Evolutionary conservation across 1,140 invertebrate species (phyloP), one percentile per base, ranked within the genome.

Genomic region (Halesus radiatus): DNA sequence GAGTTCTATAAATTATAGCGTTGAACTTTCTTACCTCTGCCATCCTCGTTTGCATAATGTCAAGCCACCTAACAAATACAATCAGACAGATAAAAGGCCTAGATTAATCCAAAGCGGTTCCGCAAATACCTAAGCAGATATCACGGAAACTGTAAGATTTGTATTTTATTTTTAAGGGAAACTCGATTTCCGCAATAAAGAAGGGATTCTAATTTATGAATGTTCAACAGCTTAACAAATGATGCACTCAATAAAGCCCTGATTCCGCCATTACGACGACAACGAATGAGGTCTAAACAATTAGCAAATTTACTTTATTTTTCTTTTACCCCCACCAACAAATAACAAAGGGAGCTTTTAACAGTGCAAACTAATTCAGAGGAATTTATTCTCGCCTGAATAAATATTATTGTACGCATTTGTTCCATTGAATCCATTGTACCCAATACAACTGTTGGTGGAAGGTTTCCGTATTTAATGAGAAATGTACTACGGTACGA

Each of bases 291-390:
- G 26, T 53, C 13, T 22, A 50, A 50, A 72, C 68, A 72, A 72
- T 72, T 72, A 72, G 22, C 50, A 53, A 72, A 53, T 72, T 72
- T 26, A n/a, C 45, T 72, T 3, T 72, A 72, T 72, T 26, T 72
- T 72, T 72, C 68, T 72, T 52, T 72, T 72, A 53, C 45, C 45
- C 62, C 18, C 15, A 53, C 6, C 20, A 52, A n/a, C 53, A 72
- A 53, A 72, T 72, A 72, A 23, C 45, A 20, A 18, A 16, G 45
- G 50, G 50, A 72, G 68, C 68, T 52, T 72, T 72, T 72, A 72
- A 72, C 68, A 72, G 52, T 18, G 50, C 23, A 52, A 72, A 72
- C 68, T 72, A 72, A 72, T 72, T 72, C 68, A 53, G 26, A 26
- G 50, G 68, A 72, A 72, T 72, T 29, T 29, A 29, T 29, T 29